Evolutionary conservation across 2,797 vertebrate genomes (phyloP), one percentile per base, ranked within the genome.

Genomic region (Pseudopleuronectes americanus): DNA sequence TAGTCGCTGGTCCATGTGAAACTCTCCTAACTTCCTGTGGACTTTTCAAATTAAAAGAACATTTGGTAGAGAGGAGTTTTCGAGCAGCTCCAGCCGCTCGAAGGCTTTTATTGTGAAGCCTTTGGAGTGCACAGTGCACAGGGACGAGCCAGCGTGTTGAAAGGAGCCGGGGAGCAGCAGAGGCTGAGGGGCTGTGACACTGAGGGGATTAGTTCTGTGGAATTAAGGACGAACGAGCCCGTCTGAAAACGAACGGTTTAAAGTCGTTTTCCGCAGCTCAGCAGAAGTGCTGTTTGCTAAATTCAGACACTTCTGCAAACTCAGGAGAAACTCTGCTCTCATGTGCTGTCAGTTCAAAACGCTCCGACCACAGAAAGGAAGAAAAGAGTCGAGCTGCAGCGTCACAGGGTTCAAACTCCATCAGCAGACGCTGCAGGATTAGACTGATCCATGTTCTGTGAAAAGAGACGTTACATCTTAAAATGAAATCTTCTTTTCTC

Each of bases 131-230:
- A 4, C 10, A 38, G 36, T 36, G 36, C 19, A 49, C 33, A 13
- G 71, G 31, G 24, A 21, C 33, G 2, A 47, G 49, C 57, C 47
- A 10, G 54, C 10, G 24, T 2, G 21, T 14, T 28, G 24, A 54
- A 26, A 8, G 31, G 43, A 55, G 28, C 2, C 12, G 1, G 0
- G 36, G 36, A 38, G 36, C 12, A 38, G 36, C 36, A 3, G 33
- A 36, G 33, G 33, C 8, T 36, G 7, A 26, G 26, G 23, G 1
- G 0, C 57, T 1, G 71, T 7, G 41, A 43, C 65, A 17, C 62
- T 76, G 83, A 72, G 2, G 52, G 81, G 83, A 80, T 87, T 77
- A 83, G 10, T 1, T 54, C 24, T 1, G 52, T 4, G 45, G 74
- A 43, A 43, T 43, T 43, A 43, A 43, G 16, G 41, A 6, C 41